Percentiles rank a stretch among this genome's conserved stretches.
These are phyloP conservation scores for Cynodonichthys magdalenae DNA, from an alignment of 2,797 vertebrate species.

Conservation along the genomic window DNA sequence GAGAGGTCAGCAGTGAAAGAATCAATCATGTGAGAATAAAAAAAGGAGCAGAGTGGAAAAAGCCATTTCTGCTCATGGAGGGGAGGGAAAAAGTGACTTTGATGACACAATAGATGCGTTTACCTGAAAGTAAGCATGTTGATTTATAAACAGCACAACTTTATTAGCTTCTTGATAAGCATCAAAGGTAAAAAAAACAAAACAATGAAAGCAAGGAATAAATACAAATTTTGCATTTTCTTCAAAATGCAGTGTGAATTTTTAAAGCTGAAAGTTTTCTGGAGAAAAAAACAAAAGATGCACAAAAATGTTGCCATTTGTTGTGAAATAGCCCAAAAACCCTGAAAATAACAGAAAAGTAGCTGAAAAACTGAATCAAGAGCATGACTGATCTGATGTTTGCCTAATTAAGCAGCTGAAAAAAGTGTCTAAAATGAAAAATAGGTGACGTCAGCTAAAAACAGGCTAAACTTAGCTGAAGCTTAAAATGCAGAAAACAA, in stretches of 20 bases:
- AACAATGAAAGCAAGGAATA: not conserved
- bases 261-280: not conserved
- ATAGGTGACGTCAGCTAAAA: too few species aligned
- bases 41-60: not conserved
- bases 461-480: too few species aligned
- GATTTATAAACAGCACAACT: not conserved
- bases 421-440: too few species aligned
- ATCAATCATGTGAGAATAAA: constrained; percentile 20
- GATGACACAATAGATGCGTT: not conserved
- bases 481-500: too few species aligned
- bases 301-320: too few species aligned
- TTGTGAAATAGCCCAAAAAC: too few species aligned
- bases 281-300: constrained; percentile 1
- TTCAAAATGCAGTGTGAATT: too few species aligned
- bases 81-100: not conserved
- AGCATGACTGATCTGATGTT: too few species aligned
- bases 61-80: not conserved
- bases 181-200: not conserved
- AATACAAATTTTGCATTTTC: not conserved
- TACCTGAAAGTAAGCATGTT: not conserved
- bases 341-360: too few species aligned
- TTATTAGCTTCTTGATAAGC: not conserved
- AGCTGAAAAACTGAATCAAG: too few species aligned
- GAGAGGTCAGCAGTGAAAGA: constrained; percentile 21
- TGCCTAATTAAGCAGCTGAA: too few species aligned